Percentiles rank a stretch among this genome's conserved stretches.
phyloP scores from a whole-genome alignment of 2,797 vertebrate genomes.

The Myotis myotis region DNA sequence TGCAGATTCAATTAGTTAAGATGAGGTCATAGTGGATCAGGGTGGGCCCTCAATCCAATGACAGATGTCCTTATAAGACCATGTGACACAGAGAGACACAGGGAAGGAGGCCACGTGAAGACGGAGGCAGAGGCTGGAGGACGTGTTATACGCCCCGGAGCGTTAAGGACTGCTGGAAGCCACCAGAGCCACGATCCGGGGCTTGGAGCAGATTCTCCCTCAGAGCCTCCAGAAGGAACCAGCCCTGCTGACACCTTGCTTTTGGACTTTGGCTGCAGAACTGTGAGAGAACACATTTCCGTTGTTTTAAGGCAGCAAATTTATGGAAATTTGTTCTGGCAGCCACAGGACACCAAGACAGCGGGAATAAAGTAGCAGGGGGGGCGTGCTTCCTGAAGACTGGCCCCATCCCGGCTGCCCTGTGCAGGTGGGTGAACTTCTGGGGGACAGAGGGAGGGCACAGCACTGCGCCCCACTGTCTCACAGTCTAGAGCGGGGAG shows the following conservation, averaged over 20 bases:
- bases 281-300: background rate
- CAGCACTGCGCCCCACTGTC: accelerated
- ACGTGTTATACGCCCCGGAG: no score
- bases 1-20: background rate
- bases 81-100: background rate
- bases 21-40: background rate
- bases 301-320: background rate
- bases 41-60: background rate
- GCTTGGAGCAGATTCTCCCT: no score
- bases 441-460: no score
- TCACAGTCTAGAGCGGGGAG: background rate
- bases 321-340: background rate
- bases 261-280: background rate
- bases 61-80: background rate
- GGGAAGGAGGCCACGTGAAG: background rate
- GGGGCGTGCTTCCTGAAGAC: background rate
- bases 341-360: background rate
- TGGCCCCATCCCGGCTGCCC: background rate
- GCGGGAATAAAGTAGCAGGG: background rate
- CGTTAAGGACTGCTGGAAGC: accelerated
- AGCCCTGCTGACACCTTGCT: background rate
- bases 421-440: background rate
- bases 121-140: accelerated
- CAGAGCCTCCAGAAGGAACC: background rate
- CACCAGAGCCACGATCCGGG: background rate